Conservation (phyloP, 2,888 invertebrate genomes). For the Druceiella hillmani region DNA sequence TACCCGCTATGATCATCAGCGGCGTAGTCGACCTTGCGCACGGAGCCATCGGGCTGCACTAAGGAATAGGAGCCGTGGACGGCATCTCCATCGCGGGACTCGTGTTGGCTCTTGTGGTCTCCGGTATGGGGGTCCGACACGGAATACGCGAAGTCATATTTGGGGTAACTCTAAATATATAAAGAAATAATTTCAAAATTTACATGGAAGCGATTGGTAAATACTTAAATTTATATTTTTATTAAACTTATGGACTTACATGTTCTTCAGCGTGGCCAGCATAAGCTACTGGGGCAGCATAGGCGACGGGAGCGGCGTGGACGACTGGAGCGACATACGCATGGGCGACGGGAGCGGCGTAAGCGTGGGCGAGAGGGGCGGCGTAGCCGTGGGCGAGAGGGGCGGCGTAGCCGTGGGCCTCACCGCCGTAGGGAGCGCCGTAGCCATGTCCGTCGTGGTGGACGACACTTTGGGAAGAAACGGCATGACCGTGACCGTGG, state of each 20-base stretch:
- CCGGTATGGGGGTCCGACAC: conserved; percentile 53
- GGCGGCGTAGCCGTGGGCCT: too few relatives aligned
- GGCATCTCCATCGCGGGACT: conserved; percentile 47
- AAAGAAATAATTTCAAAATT: not conserved
- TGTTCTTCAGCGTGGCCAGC: conserved; percentile 26
- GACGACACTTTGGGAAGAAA: too few relatives aligned
- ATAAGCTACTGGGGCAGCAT: conserved; percentile 27
- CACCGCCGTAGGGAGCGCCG: too few relatives aligned
- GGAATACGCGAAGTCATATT: conserved; percentile 47
- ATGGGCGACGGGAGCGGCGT: too few relatives aligned
- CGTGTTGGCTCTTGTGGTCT: conserved; percentile 50
- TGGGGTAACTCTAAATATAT: conserved; percentile 36
- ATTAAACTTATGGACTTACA: too few relatives aligned
- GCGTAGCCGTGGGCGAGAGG: too few relatives aligned
- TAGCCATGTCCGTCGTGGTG: too few relatives aligned
- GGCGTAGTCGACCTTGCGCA: conserved; percentile 51
- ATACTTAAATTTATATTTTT: too few relatives aligned
- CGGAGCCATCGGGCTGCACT: conserved; percentile 49
- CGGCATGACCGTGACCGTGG: too few relatives aligned
- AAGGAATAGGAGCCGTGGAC: conserved; percentile 49
- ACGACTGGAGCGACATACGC: conserved; percentile 28
- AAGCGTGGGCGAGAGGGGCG: too few relatives aligned
- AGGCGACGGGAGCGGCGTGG: too few relatives aligned
- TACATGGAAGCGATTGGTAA: too few relatives aligned
- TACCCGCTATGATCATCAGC: conserved; percentile 52